A percentile compares a stretch with the other conserved stretches of the same genome.
phyloP scores from a whole-genome alignment of 1,140 invertebrate species.

The Prorops nasuta region DNA sequence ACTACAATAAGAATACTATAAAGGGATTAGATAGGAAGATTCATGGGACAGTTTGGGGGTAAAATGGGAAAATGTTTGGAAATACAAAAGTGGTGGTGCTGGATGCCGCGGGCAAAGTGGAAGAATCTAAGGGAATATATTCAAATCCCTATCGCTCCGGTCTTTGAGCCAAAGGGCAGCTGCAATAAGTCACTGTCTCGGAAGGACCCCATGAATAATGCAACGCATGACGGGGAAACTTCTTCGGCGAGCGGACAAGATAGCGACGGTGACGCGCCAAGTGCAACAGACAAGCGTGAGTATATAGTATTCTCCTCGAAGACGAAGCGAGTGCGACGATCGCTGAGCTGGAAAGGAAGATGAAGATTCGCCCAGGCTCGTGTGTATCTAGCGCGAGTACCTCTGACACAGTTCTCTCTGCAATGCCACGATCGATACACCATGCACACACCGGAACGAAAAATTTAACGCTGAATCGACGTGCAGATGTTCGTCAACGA shows the following conservation, averaged over 20 bases:
- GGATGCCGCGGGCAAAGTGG: too few species aligned
- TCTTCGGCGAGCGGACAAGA: constrained; percentile 20
- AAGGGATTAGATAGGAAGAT: too few species aligned
- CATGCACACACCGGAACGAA: not conserved
- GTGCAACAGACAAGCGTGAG: not conserved
- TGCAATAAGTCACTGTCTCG: constrained; percentile 32
- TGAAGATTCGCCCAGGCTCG: constrained; percentile 15
- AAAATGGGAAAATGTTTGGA: not conserved
- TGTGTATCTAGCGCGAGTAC: too few species aligned
- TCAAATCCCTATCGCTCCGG: constrained; percentile 35
- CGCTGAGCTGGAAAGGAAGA: constrained; percentile 8
- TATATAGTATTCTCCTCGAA: constrained; percentile 4
- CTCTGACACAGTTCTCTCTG: too few species aligned
- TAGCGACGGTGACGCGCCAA: not conserved
- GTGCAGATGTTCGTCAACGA: too few species aligned
- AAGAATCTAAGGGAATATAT: constrained; percentile 31
- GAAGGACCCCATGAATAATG: constrained; percentile 34
- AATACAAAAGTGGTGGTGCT: too few species aligned
- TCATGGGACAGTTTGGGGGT: too few species aligned
- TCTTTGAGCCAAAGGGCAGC: constrained; percentile 12
- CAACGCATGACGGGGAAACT: constrained; percentile 17
- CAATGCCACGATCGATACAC: not conserved
- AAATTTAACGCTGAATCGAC: too few species aligned
- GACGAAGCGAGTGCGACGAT: constrained; percentile 9
- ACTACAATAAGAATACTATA: too few species aligned